Evolutionary conservation across 1,140 invertebrate genomes (phyloP), one percentile per base, ranked within the genome.

Genomic region (Epicauta chinensis): DNA sequence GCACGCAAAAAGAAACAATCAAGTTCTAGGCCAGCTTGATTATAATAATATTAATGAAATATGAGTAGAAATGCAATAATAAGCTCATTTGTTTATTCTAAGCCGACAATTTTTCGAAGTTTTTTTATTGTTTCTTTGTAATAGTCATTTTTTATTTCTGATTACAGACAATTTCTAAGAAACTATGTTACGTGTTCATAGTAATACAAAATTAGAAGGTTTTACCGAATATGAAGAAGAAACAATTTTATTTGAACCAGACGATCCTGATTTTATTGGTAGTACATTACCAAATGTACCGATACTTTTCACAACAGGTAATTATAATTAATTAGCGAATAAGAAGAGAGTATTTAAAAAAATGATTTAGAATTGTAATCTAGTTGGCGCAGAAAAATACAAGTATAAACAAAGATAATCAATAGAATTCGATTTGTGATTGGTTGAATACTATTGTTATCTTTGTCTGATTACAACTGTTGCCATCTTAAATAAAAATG

Each of bases 161-260:
- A 6, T 37, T 13, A 0, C 12, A 15, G 15, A 37, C 10, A 12
- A 37, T 51, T 30, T 40, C 54, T 45, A 10, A 12, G 35, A 37
- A n/a, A 49, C 62, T 59, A 68, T 68, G 66, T 45, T 68, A 47
- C 55, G 63, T 35, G 63, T 68, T 7, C 54, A 64, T 53, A 68
- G 61, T 43, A 64, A 61, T 35, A 60, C 55, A 3, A 58, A 63
- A 15, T 44, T 64, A 9, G 53, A 56, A 32, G 59, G 61, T 11
- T 67, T 62, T 43, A 68, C 65, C 12, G 66, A 68, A 32, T 68
- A 60, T 41, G 66, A 68, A 48, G 65, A 68, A 45, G 63, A 61
- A 35, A 23, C 23, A 7, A 68, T 68, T 29, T 53, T 61, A 9
- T 68, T 68, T 46, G 66, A 68, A 44, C 51, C 55, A 3, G 65